Conservation (phyloP, 2,113 vertebrate species). For the Ctenomys sociabilis region DNA sequence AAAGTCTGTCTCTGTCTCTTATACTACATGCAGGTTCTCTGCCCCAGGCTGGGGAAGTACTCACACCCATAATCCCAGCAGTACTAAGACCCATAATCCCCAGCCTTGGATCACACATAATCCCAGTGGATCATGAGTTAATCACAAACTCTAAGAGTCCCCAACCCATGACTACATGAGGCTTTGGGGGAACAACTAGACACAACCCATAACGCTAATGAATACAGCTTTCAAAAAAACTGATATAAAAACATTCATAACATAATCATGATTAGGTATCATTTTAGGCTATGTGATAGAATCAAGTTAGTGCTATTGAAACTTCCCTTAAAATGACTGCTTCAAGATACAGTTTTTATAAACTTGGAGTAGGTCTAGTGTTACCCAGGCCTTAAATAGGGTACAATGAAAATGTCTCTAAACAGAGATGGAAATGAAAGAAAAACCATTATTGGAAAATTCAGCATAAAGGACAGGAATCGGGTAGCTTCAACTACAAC, state of each 20-base stretch:
- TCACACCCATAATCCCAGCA: too few species aligned
- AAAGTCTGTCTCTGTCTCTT: too few species aligned
- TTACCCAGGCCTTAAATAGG: background rate
- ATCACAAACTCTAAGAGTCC: too few species aligned
- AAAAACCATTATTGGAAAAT: background rate
- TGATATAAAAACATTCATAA: background rate
- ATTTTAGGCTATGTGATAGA: slow-evolving; percentile 1
- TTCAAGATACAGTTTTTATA: background rate
- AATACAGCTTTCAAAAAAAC: background rate
- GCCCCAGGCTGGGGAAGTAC: too few species aligned
- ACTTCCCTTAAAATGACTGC: background rate
- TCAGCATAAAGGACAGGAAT: background rate
- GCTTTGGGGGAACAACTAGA: too few species aligned
- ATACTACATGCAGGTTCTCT: too few species aligned
- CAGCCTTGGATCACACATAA: too few species aligned
- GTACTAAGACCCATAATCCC: too few species aligned
- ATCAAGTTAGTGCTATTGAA: background rate
- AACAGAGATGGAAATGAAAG: background rate
- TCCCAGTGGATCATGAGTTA: too few species aligned
- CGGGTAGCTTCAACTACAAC: background rate
- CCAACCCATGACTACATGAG: too few species aligned
- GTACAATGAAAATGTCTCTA: background rate
- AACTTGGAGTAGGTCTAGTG: background rate
- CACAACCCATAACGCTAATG: too few species aligned
- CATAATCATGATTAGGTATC: background rate